phyloP scores from a whole-genome alignment of 2,797 vertebrate genomes.

The Bovichtus diacanthus region DNA sequence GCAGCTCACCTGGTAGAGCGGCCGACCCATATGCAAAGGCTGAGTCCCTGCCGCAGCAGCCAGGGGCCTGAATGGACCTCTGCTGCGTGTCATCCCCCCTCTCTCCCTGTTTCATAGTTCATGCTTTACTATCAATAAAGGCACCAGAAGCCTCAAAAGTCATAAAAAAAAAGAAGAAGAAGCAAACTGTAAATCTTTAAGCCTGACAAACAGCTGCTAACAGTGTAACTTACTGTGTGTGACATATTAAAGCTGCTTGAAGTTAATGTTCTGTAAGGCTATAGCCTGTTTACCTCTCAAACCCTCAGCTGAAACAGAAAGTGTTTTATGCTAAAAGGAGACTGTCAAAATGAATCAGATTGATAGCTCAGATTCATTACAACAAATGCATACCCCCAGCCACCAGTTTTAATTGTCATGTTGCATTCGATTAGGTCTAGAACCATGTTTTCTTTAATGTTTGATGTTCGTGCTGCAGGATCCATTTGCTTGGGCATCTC shows the following conservation, averaged over 20 bases:
- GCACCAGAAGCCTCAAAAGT: no score
- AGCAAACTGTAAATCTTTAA: neutral
- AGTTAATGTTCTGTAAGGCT: conserved; percentile 17
- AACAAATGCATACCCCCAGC: conserved; percentile 39
- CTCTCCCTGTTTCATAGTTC: no score
- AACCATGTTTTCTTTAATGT: neutral
- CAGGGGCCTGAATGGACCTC: no score
- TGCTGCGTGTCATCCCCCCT: no score
- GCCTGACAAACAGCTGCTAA: neutral
- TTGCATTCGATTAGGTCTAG: conserved; percentile 34
- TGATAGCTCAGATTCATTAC: conserved; percentile 54
- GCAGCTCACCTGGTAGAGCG: no score
- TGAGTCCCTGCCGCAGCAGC: no score
- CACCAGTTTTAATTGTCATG: conserved; percentile 63
- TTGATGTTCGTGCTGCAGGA: neutral
- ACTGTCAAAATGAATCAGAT: conserved; percentile 61
- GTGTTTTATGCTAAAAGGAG: conserved; percentile 44
- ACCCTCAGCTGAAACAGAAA: conserved; percentile 46
- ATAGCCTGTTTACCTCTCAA: neutral
- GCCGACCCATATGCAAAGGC: no score
- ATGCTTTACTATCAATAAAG: no score
- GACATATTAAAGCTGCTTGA: conserved; percentile 26
- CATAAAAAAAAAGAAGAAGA: no score
- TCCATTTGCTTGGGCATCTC: neutral
- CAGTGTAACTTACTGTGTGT: conserved; percentile 7